Evolutionary conservation across 1,140 invertebrate genomes (phyloP).

Genomic region (Lepidurus arcticus): DNA sequence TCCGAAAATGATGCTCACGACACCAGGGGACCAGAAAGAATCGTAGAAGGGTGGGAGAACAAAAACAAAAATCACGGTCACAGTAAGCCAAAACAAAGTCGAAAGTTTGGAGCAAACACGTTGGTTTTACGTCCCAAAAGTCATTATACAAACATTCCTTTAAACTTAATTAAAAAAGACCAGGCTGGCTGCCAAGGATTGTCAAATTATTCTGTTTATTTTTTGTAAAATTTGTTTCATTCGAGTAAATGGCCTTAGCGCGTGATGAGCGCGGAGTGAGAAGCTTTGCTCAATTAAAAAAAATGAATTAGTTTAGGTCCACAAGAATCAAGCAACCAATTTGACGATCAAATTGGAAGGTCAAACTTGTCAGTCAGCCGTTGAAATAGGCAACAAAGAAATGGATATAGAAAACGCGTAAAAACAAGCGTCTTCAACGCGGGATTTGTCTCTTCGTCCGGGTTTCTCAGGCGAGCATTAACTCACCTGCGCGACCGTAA

Average conservation of each 20-base stretch:
- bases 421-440: not conserved
- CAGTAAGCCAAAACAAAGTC: not conserved
- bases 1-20: not conserved
- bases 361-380: conserved; percentile 25
- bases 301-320: conserved; percentile 3
- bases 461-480: conserved; percentile 37
- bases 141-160: not conserved
- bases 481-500: conserved; percentile 37
- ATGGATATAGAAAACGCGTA: not conserved
- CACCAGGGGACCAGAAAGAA: not conserved
- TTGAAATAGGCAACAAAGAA: not conserved
- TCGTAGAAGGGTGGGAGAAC: not conserved
- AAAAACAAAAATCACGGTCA: not conserved
- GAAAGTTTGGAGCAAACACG: not conserved
- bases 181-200: not conserved
- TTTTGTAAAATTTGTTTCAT: not conserved
- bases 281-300: not conserved
- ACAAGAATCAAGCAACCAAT: conserved; percentile 24
- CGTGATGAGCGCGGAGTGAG: conserved; percentile 20
- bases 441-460: not conserved
- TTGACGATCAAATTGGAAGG: not conserved
- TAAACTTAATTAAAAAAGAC: not conserved
- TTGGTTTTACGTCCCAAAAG: not conserved
- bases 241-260: conserved; percentile 2
- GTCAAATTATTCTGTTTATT: not conserved